A percentile compares a stretch with the other conserved stretches of the same genome.
phyloP scores from a whole-genome alignment of 2,888 invertebrate genomes.

The Colletes collaris region DNA sequence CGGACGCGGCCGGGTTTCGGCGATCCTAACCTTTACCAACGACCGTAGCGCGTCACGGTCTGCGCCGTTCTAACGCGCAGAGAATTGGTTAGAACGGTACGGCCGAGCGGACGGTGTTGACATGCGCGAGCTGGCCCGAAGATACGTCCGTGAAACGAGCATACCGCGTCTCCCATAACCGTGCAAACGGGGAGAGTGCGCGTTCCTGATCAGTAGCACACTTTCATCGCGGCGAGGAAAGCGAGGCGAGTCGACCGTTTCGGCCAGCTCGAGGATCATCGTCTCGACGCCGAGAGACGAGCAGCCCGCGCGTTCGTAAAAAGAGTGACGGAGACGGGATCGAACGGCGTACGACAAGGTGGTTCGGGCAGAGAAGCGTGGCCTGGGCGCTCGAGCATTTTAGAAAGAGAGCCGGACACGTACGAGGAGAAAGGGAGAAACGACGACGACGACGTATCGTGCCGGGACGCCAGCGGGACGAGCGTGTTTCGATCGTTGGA shows the following conservation, averaged over 20 bases:
- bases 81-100: background rate
- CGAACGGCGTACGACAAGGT: no score
- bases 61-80: background rate
- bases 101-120: conserved; percentile 12
- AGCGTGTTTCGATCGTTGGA: conserved; percentile 5
- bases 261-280: conserved; percentile 7
- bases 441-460: background rate
- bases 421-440: conserved; percentile 34
- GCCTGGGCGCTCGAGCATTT: no score
- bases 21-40: background rate
- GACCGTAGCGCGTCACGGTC: background rate
- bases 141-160: conserved; percentile 42
- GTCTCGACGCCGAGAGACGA: conserved; percentile 1
- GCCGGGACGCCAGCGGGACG: no score
- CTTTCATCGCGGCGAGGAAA: conserved; percentile 77
- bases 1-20: background rate
- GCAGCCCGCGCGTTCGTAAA: background rate
- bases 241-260: conserved; percentile 63
- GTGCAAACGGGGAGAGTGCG: conserved; percentile 55
- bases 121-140: conserved; percentile 42
- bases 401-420: background rate
- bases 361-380: no score
- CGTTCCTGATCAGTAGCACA: conserved; percentile 76
- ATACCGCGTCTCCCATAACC: conserved; percentile 20
- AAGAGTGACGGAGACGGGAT: background rate